Conservation (phyloP, 1,140 invertebrate genomes). For the Thaumatotibia leucotreta region DNA sequence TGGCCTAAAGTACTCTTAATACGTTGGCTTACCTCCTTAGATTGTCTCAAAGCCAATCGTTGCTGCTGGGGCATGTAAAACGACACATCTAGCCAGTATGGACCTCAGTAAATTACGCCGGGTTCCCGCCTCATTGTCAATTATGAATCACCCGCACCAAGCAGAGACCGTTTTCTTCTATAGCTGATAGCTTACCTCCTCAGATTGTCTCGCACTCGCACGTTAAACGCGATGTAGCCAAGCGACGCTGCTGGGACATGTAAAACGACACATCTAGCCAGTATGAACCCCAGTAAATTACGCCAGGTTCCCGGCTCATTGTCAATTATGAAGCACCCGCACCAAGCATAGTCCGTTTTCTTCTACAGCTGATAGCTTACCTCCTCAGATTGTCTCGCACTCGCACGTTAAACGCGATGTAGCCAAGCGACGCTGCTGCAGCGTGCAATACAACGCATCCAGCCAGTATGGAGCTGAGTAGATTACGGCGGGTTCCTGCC, state of each 20-base stretch:
- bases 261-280: constrained; percentile 82
- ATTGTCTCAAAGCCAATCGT: constrained; percentile 88
- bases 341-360: constrained; percentile 53
- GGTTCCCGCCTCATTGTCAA: constrained; percentile 50
- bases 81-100: constrained; percentile 83
- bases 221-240: constrained; percentile 90
- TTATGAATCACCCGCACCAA: constrained; percentile 55
- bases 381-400: constrained; percentile 82
- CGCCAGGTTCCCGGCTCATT: constrained; percentile 51
- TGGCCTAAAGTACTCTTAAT: neutral
- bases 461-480: constrained; percentile 84
- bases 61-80: constrained; percentile 86
- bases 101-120: constrained; percentile 80
- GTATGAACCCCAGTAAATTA: constrained; percentile 83
- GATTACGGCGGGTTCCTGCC: constrained; percentile 59
- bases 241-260: constrained; percentile 87
- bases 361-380: constrained; percentile 34
- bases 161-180: too few relatives aligned
- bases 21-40: constrained; percentile 59
- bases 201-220: constrained; percentile 84
- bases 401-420: constrained; percentile 88
- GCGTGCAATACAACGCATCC: constrained; percentile 84
- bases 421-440: constrained; percentile 87
- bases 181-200: constrained; percentile 45
- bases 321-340: constrained; percentile 47